Conservation (phyloP, 2,888 invertebrate genomes). For the Amiota mariae region DNA sequence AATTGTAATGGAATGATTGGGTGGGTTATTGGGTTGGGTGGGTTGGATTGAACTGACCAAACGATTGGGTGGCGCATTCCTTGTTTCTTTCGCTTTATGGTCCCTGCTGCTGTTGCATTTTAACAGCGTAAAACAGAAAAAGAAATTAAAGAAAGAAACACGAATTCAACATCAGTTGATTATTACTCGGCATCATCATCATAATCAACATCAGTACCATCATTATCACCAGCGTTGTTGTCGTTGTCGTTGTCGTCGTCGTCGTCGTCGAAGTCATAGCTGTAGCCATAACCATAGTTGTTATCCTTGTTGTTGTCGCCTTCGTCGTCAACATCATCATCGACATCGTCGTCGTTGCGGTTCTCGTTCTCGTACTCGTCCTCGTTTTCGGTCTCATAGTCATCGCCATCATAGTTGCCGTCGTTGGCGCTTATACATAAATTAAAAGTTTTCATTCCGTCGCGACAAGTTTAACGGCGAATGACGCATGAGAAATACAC, state of each 20-base stretch:
- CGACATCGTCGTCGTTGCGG: slow-evolving; percentile 42
- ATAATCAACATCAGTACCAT: too few species aligned
- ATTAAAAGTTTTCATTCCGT: slow-evolving; percentile 74
- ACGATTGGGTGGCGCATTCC: too few species aligned
- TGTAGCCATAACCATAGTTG: slow-evolving; percentile 39
- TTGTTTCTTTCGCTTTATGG: slow-evolving; percentile 27
- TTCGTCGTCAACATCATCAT: slow-evolving; percentile 52
- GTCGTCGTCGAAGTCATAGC: slow-evolving; percentile 39
- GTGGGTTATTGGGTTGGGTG: too few species aligned
- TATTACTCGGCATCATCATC: too few species aligned
- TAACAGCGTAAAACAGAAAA: too few species aligned
- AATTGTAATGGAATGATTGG: too few species aligned
- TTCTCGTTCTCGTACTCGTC: slow-evolving; percentile 16
- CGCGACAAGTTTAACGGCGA: slow-evolving; percentile 70
- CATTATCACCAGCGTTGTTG: slow-evolving; percentile 26
- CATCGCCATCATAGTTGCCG: background rate
- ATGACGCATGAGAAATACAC: slow-evolving; percentile 65
- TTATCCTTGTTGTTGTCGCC: slow-evolving; percentile 34
- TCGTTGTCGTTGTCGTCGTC: slow-evolving; percentile 38
- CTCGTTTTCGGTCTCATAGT: background rate
- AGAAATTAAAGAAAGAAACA: too few species aligned
- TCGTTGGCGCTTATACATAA: slow-evolving; percentile 69
- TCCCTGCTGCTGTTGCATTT: slow-evolving; percentile 29
- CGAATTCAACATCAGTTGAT: too few species aligned
- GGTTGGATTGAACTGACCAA: too few species aligned